Conservation (phyloP, 2,797 vertebrate genomes). For the Falco berigora region DNA sequence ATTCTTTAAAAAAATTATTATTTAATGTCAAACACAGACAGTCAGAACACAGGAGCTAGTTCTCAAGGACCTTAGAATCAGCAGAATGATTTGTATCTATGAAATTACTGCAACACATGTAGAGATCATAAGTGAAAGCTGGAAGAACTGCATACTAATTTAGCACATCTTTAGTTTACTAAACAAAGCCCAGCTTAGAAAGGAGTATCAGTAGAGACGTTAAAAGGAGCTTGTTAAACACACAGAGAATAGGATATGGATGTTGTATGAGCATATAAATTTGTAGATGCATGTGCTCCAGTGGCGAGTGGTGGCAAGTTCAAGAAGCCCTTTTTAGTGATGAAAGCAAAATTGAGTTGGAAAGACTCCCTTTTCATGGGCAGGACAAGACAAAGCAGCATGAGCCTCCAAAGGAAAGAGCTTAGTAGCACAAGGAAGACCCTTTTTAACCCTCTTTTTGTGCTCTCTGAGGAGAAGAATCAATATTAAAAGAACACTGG, state of each 20-base stretch:
- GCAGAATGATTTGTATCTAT: not conserved
- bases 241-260: not conserved
- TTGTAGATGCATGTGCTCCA: not conserved
- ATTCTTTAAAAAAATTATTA: not conserved
- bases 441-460: not conserved
- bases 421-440: not conserved
- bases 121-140: not conserved
- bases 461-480: not conserved
- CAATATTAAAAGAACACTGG: not conserved
- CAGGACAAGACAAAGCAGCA: not conserved
- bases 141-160: not conserved
- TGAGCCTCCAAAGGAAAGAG: not conserved
- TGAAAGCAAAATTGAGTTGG: not conserved
- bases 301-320: not conserved
- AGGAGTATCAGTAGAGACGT: not conserved
- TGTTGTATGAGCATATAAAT: not conserved
- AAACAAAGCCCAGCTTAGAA: not conserved
- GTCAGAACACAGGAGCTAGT: not conserved
- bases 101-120: not conserved
- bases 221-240: not conserved
- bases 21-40: not conserved
- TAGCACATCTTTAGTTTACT: not conserved
- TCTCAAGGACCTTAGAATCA: not conserved
- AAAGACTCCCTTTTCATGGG: not conserved
- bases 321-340: not conserved